A percentile compares a stretch with the other conserved stretches of the same genome.
Evolutionary conservation across 1,140 invertebrate genomes (phyloP).

Genomic region (Leptinotarsa lineolata): DNA sequence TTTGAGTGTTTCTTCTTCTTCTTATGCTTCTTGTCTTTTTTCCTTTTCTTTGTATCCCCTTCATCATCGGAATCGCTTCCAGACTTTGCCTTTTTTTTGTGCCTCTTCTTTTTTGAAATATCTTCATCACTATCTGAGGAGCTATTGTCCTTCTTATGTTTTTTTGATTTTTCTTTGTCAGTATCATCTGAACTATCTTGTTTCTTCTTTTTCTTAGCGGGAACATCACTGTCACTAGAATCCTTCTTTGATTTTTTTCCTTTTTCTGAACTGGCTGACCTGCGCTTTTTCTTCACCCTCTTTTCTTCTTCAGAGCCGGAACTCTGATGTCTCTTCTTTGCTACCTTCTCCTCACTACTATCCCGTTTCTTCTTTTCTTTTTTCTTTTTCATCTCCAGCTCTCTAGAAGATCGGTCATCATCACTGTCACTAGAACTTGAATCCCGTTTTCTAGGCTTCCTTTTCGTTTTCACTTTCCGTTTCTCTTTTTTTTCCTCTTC

Average conservation of each 20-base stretch:
- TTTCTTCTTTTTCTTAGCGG: constrained; percentile 60
- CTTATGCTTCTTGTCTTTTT: constrained; percentile 72
- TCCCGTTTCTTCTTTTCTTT: constrained; percentile 55
- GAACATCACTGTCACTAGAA: constrained; percentile 59
- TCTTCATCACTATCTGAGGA: constrained; percentile 68
- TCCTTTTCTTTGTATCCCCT: constrained; percentile 69
- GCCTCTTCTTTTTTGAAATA: constrained; percentile 47
- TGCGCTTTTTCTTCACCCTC: constrained; percentile 54
- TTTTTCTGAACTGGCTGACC: constrained; percentile 55
- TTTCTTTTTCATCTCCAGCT: constrained; percentile 38
- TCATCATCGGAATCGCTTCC: constrained; percentile 65
- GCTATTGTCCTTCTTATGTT: constrained; percentile 69
- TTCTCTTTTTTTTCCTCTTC: constrained; percentile 59
- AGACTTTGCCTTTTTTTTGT: constrained; percentile 51
- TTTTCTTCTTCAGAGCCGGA: constrained; percentile 58
- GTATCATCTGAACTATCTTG: constrained; percentile 54
- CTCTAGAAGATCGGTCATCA: constrained; percentile 46
- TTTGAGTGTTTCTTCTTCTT: constrained; percentile 72
- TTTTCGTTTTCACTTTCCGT: constrained; percentile 56
- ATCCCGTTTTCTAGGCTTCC: constrained; percentile 51
- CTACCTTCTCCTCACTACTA: constrained; percentile 55
- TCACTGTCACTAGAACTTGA: constrained; percentile 55
- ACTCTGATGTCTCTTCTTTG: constrained; percentile 55
- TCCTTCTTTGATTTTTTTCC: constrained; percentile 55
- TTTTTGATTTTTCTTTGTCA: constrained; percentile 60